These are phyloP conservation scores for Hoplostethus mediterraneus DNA, from an alignment of 2,797 vertebrate genomes.

Conservation along the genomic window DNA sequence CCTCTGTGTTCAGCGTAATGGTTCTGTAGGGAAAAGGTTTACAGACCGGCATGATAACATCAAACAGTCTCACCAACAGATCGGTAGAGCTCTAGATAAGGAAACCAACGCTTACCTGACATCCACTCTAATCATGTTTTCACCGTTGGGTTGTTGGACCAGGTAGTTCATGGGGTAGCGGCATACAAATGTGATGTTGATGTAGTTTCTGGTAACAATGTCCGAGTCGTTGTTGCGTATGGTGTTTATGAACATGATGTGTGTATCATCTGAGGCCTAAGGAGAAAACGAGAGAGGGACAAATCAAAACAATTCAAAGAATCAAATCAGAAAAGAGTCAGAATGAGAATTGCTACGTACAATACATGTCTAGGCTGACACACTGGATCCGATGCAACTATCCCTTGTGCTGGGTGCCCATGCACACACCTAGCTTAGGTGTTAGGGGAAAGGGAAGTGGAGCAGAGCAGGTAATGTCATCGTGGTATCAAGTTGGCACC, in stretches of 20 bases:
- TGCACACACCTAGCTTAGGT: background rate
- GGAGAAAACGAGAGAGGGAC: constrained; percentile 11
- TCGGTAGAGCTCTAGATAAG: background rate
- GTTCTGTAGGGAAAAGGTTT: constrained; percentile 67
- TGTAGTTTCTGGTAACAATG: constrained; percentile 83
- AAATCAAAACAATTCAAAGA: no score
- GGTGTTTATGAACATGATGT: constrained; percentile 86
- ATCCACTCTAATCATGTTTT: constrained; percentile 85
- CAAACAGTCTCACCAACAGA: background rate
- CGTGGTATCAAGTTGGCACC: no score
- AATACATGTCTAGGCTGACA: background rate
- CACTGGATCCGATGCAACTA: background rate
- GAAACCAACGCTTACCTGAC: constrained; percentile 66
- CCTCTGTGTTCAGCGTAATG: constrained; percentile 85
- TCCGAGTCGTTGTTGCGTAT: constrained; percentile 85
- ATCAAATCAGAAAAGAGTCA: background rate
- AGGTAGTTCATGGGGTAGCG: constrained; percentile 86
- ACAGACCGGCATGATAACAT: background rate
- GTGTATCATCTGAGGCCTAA: constrained; percentile 81
- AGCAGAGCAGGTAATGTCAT: no score
- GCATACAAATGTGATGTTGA: constrained; percentile 87
- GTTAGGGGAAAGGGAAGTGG: background rate
- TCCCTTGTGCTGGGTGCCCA: no score
- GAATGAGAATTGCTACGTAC: background rate
- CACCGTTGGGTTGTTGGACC: constrained; percentile 81